phyloP scores from a whole-genome alignment of 2,888 invertebrate species.

The Alsophila aescularia region DNA sequence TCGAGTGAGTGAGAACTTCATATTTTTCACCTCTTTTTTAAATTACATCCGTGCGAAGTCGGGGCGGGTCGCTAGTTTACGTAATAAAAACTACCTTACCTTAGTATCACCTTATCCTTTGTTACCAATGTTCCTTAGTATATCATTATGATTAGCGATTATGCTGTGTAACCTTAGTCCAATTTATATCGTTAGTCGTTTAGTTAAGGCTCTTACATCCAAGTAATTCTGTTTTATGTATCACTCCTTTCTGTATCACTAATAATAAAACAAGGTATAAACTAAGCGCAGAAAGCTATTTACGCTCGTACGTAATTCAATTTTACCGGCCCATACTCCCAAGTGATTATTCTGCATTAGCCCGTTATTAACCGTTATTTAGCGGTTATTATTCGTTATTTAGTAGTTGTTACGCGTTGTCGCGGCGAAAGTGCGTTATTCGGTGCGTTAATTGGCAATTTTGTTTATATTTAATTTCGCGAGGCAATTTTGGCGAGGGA shows the following conservation, averaged over 20 bases:
- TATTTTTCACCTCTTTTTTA: too few relatives aligned
- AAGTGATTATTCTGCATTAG: conserved; percentile 12
- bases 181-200: too few relatives aligned
- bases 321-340: conserved; percentile 8
- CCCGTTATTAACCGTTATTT: conserved; percentile 6
- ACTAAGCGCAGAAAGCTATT: conserved; percentile 4
- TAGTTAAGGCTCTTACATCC: background rate
- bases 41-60: too few relatives aligned
- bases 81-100: too few relatives aligned
- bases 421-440: conserved; percentile 1
- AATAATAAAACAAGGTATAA: background rate
- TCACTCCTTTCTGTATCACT: background rate
- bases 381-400: conserved; percentile 3
- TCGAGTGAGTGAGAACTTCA: too few relatives aligned
- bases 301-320: conserved; percentile 5
- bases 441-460: conserved; percentile 15
- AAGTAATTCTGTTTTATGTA: background rate
- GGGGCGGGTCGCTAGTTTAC: too few relatives aligned
- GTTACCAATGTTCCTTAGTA: too few relatives aligned
- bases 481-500: conserved; percentile 5
- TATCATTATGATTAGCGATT: too few relatives aligned
- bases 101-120: too few relatives aligned
- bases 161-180: too few relatives aligned
- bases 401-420: conserved; percentile 6
- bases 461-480: conserved; percentile 20